phyloP scores from a whole-genome alignment of 1,140 invertebrate genomes.

The Aporrectodea caliginosa region DNA sequence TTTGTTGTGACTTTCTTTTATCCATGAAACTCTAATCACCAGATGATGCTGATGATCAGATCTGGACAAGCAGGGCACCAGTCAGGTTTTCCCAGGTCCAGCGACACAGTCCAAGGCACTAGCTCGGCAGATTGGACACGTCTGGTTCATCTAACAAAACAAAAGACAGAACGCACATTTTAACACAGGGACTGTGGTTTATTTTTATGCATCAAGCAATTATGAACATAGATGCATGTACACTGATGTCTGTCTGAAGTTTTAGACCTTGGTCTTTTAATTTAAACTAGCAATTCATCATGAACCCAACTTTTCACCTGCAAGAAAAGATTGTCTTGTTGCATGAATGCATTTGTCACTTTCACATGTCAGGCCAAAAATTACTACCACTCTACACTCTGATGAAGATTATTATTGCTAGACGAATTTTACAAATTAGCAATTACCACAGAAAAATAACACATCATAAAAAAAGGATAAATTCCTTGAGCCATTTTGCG shows the following conservation, averaged over 20 bases:
- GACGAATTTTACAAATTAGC: too few relatives aligned
- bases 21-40: background rate
- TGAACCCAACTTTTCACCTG: background rate
- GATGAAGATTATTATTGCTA: too few relatives aligned
- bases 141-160: constrained; percentile 79
- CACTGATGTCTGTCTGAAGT: background rate
- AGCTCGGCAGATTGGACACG: constrained; percentile 90
- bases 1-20: too few relatives aligned
- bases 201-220: too few relatives aligned
- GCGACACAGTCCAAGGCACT: constrained; percentile 63
- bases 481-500: too few relatives aligned
- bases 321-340: background rate
- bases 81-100: background rate
- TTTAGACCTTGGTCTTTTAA: background rate
- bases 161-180: background rate
- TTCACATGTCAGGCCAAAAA: too few relatives aligned
- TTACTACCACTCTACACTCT: too few relatives aligned
- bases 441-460: too few relatives aligned
- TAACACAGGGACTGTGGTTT: too few relatives aligned
- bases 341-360: too few relatives aligned
- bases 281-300: background rate
- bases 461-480: too few relatives aligned
- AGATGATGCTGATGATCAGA: background rate
- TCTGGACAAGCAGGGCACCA: background rate
- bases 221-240: background rate